Percentiles rank a stretch among this genome's conserved stretches.
Conservation (phyloP, 2,888 invertebrate species). For the Euphydryas editha region DNA sequence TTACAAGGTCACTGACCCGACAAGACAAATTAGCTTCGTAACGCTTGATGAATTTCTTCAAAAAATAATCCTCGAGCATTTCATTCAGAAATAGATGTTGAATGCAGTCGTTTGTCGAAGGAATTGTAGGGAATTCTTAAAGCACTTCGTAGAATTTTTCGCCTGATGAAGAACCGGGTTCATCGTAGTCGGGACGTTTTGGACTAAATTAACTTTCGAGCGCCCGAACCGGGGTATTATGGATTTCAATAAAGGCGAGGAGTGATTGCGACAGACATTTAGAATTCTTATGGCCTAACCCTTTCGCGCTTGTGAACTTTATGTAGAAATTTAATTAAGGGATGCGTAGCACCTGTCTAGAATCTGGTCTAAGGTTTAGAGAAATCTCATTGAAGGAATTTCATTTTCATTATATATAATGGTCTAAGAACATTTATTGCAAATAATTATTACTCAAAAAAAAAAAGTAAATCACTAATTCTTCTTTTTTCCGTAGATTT, state of each 20-base stretch:
- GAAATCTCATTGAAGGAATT: neutral
- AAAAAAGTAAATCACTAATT: no score
- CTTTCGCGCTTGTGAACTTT: constrained; percentile 26
- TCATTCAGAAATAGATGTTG: constrained; percentile 40
- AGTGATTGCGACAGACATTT: constrained; percentile 39
- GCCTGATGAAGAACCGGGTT: constrained; percentile 65
- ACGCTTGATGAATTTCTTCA: constrained; percentile 15
- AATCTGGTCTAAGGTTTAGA: constrained; percentile 9
- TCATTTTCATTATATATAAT: neutral
- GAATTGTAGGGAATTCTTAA: constrained; percentile 40
- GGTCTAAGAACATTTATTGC: neutral
- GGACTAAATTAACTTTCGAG: constrained; percentile 66
- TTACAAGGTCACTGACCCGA: constrained; percentile 15
- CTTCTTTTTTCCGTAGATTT: neutral
- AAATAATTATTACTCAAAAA: neutral
- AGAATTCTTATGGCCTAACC: constrained; percentile 37
- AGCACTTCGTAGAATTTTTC: constrained; percentile 51
- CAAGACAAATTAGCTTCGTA: constrained; percentile 1
- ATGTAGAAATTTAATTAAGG: constrained; percentile 34
- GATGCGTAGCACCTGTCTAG: constrained; percentile 25
- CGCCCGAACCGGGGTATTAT: constrained; percentile 41
- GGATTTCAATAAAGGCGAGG: constrained; percentile 39
- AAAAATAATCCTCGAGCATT: constrained; percentile 37
- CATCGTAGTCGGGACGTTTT: constrained; percentile 50
- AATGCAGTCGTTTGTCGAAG: constrained; percentile 39